A percentile compares a stretch with the other conserved stretches of the same genome.
Conservation (phyloP, 2,888 invertebrate genomes). For the Cerceris rybyensis region DNA sequence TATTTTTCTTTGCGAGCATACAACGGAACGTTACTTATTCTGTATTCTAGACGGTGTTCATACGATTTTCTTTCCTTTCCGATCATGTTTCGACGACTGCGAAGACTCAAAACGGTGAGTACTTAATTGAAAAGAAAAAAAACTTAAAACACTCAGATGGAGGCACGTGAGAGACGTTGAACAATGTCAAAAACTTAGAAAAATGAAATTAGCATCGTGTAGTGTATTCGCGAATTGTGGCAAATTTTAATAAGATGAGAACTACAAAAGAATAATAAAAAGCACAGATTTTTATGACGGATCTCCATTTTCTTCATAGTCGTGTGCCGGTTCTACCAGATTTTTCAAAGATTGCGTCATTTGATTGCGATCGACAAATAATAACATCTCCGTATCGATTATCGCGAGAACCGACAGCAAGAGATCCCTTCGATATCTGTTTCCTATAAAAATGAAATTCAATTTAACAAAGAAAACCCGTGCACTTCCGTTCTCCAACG, state of each 20-base stretch:
- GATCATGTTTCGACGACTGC: conserved; percentile 70
- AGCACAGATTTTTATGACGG: conserved; percentile 17
- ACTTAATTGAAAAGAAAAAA: conserved; percentile 4
- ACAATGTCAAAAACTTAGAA: neutral
- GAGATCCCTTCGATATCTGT: neutral
- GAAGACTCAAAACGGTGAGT: conserved; percentile 72
- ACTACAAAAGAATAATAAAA: neutral
- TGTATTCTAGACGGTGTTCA: conserved; percentile 2
- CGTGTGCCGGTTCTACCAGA: conserved; percentile 23
- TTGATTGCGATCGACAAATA: too few relatives aligned
- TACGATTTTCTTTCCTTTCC: conserved; percentile 18
- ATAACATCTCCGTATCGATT: neutral
- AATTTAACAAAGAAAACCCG: too few relatives aligned
- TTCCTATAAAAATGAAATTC: too few relatives aligned
- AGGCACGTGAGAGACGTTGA: conserved; percentile 11
- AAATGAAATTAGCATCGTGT: conserved; percentile 6
- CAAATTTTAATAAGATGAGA: conserved; percentile 33
- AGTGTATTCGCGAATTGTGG: conserved; percentile 10
- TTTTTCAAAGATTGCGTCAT: too few relatives aligned
- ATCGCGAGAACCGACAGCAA: neutral
- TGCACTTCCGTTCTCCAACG: too few relatives aligned
- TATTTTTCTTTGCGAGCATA: conserved; percentile 18
- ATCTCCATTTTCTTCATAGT: conserved; percentile 11
- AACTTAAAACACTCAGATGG: conserved; percentile 18
- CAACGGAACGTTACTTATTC: conserved; percentile 9